These are phyloP conservation scores for Hypselothyrea guttata DNA, from an alignment of 2,888 invertebrate species.

Conservation along the genomic window DNA sequence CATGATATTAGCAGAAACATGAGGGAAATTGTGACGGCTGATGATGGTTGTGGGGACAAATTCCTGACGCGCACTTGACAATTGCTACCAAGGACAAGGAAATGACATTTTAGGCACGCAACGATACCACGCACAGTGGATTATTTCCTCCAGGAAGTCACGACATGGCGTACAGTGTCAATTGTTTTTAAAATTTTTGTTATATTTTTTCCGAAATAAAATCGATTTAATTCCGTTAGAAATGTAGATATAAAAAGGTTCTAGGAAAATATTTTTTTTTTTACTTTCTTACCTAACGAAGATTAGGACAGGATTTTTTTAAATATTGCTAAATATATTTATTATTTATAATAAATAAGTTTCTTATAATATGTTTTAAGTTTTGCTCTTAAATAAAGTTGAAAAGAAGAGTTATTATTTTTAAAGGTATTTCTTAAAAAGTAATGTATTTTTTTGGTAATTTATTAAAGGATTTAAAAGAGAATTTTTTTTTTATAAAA, in stretches of 20 bases:
- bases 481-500: too few relatives aligned
- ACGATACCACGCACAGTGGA: slow-evolving; percentile 45
- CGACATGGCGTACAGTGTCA: background rate
- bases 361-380: too few relatives aligned
- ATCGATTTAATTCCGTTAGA: too few relatives aligned
- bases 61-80: slow-evolving; percentile 62
- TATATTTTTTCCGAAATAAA: background rate
- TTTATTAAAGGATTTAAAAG: background rate
- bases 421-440: too few relatives aligned
- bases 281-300: background rate
- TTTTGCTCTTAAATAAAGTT: too few relatives aligned
- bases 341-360: background rate
- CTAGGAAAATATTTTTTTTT: background rate
- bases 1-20: slow-evolving; percentile 34
- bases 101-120: slow-evolving; percentile 62
- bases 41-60: slow-evolving; percentile 6
- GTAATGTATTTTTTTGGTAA: background rate
- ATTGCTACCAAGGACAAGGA: slow-evolving; percentile 65
- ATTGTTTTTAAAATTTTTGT: background rate
- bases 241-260: too few relatives aligned
- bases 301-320: too few relatives aligned
- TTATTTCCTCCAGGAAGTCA: background rate
- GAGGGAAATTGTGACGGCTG: background rate
- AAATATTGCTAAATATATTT: background rate
- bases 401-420: too few relatives aligned